Evolutionary conservation across 2,888 invertebrate species (phyloP).

Genomic region (Epistrophe grossulariae): DNA sequence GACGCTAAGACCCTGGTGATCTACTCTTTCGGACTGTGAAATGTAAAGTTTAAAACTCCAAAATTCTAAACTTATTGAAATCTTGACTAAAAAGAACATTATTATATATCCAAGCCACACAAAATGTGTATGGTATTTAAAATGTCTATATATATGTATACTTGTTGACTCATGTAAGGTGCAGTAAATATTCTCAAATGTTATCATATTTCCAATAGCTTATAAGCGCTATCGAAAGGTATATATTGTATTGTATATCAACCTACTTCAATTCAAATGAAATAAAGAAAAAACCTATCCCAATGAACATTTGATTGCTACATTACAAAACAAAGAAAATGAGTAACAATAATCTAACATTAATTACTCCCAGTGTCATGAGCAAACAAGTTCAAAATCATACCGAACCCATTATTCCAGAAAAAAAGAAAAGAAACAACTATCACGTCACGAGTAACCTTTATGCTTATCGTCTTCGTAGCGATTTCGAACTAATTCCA

Average conservation of each 20-base stretch:
- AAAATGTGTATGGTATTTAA: no score
- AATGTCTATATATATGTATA: no score
- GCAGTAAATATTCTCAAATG: no score
- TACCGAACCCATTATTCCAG: slow-evolving; percentile 45
- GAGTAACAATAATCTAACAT: slow-evolving; percentile 4
- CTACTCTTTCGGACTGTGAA: no score
- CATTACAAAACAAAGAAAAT: slow-evolving; percentile 38
- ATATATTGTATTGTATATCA: background rate
- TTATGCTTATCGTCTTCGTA: slow-evolving; percentile 46
- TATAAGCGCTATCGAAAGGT: no score
- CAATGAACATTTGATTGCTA: slow-evolving; percentile 47
- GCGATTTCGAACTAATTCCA: slow-evolving; percentile 35
- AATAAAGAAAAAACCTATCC: slow-evolving; percentile 56
- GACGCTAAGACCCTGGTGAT: no score
- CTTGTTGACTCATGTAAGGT: no score
- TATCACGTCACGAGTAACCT: slow-evolving; percentile 43
- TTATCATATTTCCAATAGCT: no score
- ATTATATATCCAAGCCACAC: no score
- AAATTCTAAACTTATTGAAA: no score
- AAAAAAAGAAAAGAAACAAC: background rate
- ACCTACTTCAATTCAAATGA: background rate
- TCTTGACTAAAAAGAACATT: no score
- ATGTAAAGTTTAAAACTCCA: no score
- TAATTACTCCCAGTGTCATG: slow-evolving; percentile 44
- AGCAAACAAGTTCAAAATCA: slow-evolving; percentile 44